These are phyloP conservation scores for Heliocidaris tuberculata DNA, from an alignment of 35 echinoderm and acorn worm species.

Conservation along the genomic window DNA sequence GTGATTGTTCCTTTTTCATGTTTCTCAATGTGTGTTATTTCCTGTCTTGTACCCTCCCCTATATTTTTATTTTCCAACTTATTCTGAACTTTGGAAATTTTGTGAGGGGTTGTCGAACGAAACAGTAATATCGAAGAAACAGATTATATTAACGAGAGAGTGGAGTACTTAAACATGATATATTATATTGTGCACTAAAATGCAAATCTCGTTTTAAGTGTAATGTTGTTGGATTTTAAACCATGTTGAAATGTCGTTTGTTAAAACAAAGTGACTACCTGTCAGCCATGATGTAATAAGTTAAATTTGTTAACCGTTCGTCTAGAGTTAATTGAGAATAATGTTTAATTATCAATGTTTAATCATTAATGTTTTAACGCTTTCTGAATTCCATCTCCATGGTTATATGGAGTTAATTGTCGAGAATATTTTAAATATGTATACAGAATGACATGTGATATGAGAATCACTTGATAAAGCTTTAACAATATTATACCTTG, in stretches of 20 bases:
- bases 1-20: not conserved
- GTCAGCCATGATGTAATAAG: not conserved
- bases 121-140: conserved; percentile 21
- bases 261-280: not conserved
- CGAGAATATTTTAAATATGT: not conserved
- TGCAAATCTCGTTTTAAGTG: not conserved
- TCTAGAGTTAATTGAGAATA: not conserved
- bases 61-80: not conserved
- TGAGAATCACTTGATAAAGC: not conserved
- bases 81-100: conserved; percentile 21
- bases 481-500: conserved; percentile 4
- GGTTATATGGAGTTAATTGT: not conserved
- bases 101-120: conserved; percentile 40
- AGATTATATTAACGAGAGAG: not conserved
- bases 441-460: not conserved
- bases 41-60: not conserved
- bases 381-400: not conserved
- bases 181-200: conserved; percentile 29
- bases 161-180: conserved; percentile 24
- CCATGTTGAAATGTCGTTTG: not conserved
- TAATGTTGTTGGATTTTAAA: not conserved
- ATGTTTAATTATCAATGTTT: not conserved
- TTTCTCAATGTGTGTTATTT: not conserved
- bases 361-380: not conserved
- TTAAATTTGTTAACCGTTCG: not conserved